Percentiles rank a stretch among this genome's conserved stretches.
Evolutionary conservation across 2,888 invertebrate genomes (phyloP).

Genomic region (Eupeodes luniger): DNA sequence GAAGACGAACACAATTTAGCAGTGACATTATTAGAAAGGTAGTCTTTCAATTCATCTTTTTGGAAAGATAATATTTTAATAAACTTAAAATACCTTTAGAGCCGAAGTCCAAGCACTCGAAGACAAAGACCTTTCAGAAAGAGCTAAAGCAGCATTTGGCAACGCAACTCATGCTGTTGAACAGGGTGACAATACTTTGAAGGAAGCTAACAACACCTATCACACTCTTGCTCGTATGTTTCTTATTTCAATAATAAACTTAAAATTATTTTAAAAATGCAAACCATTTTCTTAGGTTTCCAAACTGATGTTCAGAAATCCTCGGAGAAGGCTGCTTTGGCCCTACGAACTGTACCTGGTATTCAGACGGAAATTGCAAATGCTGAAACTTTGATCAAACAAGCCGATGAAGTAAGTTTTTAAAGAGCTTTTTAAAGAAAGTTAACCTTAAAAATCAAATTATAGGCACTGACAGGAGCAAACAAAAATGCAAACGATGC

Average conservation of each 20-base stretch:
- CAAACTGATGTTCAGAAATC: constrained; percentile 95
- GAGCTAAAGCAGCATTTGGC: constrained; percentile 90
- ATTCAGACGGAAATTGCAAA: constrained; percentile 90
- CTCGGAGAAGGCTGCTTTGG: constrained; percentile 91
- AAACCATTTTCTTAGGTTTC: constrained; percentile 86
- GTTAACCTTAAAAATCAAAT: too few relatives aligned
- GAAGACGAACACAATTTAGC: constrained; percentile 88
- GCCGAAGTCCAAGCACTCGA: constrained; percentile 90
- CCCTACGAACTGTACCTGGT: constrained; percentile 89
- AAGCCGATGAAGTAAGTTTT: constrained; percentile 87
- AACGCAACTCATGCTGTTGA: constrained; percentile 93
- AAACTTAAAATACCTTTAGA: constrained; percentile 76
- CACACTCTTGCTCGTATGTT: constrained; percentile 85
- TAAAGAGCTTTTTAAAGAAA: too few relatives aligned
- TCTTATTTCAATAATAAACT: not conserved
- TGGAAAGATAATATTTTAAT: too few relatives aligned
- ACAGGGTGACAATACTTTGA: constrained; percentile 92
- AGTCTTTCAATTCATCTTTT: constrained; percentile 13
- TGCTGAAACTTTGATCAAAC: constrained; percentile 89
- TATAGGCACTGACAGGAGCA: constrained; percentile 82
- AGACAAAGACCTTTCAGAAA: constrained; percentile 91
- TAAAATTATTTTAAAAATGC: not conserved
- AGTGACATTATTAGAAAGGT: constrained; percentile 87
- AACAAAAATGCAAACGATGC: constrained; percentile 87
- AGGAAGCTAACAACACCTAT: constrained; percentile 92